Percentiles rank a stretch among this genome's conserved stretches.
Conservation (phyloP, 2,888 invertebrate species). For the Schizotus pectinicornis region DNA sequence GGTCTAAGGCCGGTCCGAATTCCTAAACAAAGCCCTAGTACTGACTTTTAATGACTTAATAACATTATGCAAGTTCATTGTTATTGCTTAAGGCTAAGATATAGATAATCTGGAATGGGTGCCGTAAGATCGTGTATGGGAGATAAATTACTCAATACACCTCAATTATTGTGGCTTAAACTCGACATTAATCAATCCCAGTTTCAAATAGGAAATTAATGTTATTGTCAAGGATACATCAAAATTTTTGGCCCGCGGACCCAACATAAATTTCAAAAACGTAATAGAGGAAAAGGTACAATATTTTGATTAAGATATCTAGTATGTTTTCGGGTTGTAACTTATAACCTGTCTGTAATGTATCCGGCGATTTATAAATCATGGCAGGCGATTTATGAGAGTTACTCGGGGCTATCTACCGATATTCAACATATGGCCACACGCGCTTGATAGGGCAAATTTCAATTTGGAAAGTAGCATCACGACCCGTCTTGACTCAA, state of each 20-base stretch:
- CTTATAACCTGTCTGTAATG: slow-evolving; percentile 22
- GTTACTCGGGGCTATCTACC: slow-evolving; percentile 11
- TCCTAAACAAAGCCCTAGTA: not conserved
- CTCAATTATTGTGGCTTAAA: slow-evolving; percentile 13
- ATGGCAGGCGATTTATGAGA: slow-evolving; percentile 22
- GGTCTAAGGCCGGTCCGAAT: slow-evolving; percentile 3
- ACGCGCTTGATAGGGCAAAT: not conserved
- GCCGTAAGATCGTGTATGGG: slow-evolving; percentile 8
- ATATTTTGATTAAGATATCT: slow-evolving; percentile 15
- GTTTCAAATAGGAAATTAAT: slow-evolving; percentile 7
- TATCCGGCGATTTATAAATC: slow-evolving; percentile 24
- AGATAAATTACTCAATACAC: slow-evolving; percentile 23
- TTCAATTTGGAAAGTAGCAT: slow-evolving; percentile 10
- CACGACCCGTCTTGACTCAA: too few relatives aligned
- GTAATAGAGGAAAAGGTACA: not conserved
- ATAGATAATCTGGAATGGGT: slow-evolving; percentile 7
- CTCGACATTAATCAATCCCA: slow-evolving; percentile 16
- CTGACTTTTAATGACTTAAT: slow-evolving; percentile 16
- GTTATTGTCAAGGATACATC: slow-evolving; percentile 2
- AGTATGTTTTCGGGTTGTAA: slow-evolving; percentile 18
- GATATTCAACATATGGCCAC: slow-evolving; percentile 1
- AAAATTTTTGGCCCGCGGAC: not conserved
- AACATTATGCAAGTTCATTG: slow-evolving; percentile 18
- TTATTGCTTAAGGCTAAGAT: slow-evolving; percentile 15
- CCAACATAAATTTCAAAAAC: not conserved